Base-by-base conservation (phyloP, 2,797 vertebrate species). In the Somateria mollissima region DNA sequence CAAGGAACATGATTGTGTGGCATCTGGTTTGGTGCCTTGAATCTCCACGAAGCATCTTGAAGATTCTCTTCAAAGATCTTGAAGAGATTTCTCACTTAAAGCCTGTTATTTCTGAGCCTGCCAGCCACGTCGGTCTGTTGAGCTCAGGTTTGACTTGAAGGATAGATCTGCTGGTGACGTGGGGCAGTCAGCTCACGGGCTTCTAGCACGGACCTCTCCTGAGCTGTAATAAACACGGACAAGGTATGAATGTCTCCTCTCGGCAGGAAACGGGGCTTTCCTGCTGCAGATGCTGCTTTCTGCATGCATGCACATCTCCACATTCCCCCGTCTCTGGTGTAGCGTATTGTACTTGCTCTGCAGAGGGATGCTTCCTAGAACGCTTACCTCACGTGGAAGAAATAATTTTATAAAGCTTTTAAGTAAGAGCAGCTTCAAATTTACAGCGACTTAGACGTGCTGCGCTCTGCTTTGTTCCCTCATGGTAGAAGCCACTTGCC, bases 241-340 rank as follows among this genome's bases (percentile, higher is more conserved):
- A 71, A 60, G 64, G 19, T 51, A 45, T 11, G 70, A 79, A 37
- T 65, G 56, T 8, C 25, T 95, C 58, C 60, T 57, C 43, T 3
- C 79, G 62, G 70, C 64, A 54, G 87, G 87, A 89, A 84, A 61
- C 2, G 13, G 57, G 92, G 57, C 74, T 67, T 47, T 87, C 81
- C 70, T 56, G 53, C 43, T 77, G 58, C 85, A 76, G 88, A 57
- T 78, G 54, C 90, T 80, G 25, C 91, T 88, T 88, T 85, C 90
- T 93, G 87, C 74, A 5, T 64, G 77, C 82, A 5, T 81, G 16
- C 78, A 47, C 36, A 39, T 70, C 87, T 16, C 32, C 41, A 43
- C 30, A 28, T 77, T 72, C 77, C 80, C 81, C 74, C n/a, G 36
- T 30, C 61, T 62, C 51, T 78, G 61, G 8, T 36, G 41, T 18